Conservation (phyloP, 2,888 invertebrate genomes). For the Cacoxenus indagator region DNA sequence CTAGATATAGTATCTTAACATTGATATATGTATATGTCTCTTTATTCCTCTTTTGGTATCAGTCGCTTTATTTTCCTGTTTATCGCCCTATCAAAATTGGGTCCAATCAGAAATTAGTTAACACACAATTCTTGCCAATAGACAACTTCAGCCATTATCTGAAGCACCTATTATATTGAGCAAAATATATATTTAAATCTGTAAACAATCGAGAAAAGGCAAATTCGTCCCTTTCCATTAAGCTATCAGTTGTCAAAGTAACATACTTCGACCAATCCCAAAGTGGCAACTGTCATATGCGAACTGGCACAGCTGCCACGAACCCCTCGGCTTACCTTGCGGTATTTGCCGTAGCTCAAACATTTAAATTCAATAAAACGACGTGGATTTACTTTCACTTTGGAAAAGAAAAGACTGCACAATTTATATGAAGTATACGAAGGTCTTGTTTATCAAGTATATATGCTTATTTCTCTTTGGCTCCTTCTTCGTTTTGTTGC, state of each 20-base stretch:
- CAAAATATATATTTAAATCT: not conserved
- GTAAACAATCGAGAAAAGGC: not conserved
- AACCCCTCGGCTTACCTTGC: not conserved
- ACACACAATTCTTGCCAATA: too few species aligned
- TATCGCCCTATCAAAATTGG: too few species aligned
- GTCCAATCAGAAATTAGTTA: too few species aligned
- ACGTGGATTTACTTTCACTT: not conserved
- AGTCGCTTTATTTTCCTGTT: too few species aligned
- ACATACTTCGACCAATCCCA: not conserved
- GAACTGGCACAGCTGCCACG: slow-evolving; percentile 2
- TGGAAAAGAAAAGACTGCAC: not conserved
- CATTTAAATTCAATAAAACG: slow-evolving; percentile 1
- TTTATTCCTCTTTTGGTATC: too few species aligned
- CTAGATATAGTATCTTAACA: too few species aligned
- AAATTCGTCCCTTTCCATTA: slow-evolving; percentile 3
- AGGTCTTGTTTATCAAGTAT: slow-evolving; percentile 3
- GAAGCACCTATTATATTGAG: not conserved
- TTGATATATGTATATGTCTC: too few species aligned
- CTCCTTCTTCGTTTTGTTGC: not conserved
- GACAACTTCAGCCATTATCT: too few species aligned
- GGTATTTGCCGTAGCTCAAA: not conserved
- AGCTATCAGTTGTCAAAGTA: slow-evolving; percentile 2
- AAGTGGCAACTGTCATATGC: not conserved
- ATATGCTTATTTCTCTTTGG: not conserved
- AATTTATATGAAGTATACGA: not conserved